phyloP scores from a whole-genome alignment of 2,113 vertebrate species.

The Leptodactylus fuscus region DNA sequence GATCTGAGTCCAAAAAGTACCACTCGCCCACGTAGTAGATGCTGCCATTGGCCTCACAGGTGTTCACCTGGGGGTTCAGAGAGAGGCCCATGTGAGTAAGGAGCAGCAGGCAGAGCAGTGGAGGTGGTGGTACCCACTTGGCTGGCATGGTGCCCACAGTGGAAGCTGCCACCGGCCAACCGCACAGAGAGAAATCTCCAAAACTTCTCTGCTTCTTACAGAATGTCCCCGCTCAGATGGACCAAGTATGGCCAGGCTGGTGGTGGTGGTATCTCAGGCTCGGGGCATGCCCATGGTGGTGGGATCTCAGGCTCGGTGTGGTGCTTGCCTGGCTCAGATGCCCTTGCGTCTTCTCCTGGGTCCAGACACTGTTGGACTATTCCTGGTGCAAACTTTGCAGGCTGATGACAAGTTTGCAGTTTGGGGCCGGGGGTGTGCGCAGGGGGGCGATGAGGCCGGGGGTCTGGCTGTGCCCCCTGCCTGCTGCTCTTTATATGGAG shows the following conservation, averaged over 20 bases:
- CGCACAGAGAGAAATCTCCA: not conserved
- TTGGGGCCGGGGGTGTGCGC: constrained; percentile 16
- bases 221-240: no score
- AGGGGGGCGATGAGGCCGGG: no score
- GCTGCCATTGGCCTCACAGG: constrained; percentile 81
- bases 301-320: not conserved
- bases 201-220: no score
- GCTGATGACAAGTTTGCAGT: constrained; percentile 22
- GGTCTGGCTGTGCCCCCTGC: constrained; percentile 38
- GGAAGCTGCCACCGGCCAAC: constrained; percentile 31
- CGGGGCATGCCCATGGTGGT: not conserved
- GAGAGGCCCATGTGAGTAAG: constrained; percentile 62
- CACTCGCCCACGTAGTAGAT: constrained; percentile 83
- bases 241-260: not conserved
- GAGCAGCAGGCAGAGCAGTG: constrained; percentile 63
- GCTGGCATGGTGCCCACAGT: not conserved
- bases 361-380: not conserved
- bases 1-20: constrained; percentile 83
- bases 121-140: not conserved
- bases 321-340: no score
- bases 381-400: constrained; percentile 10
- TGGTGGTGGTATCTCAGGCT: not conserved
- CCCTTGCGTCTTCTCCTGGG: not conserved
- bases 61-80: constrained; percentile 73
- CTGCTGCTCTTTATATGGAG: constrained; percentile 26